Conservation (phyloP, 2,797 vertebrate genomes). For the Lithobates sylvaticus region DNA sequence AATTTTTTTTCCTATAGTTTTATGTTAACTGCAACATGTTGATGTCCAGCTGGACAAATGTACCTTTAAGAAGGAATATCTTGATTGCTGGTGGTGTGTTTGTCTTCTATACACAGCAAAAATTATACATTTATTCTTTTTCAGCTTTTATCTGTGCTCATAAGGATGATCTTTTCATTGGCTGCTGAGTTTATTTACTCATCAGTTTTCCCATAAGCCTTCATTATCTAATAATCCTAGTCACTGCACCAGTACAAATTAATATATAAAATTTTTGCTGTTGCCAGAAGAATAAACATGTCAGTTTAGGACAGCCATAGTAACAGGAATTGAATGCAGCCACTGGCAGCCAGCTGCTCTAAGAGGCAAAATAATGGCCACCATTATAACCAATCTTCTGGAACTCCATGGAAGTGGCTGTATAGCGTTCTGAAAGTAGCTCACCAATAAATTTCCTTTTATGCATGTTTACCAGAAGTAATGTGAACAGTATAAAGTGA, state of each 20-base stretch:
- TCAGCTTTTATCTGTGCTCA: neutral
- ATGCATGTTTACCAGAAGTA: conserved; percentile 32
- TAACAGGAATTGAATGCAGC: conserved; percentile 73
- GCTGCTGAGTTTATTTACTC: conserved; percentile 20
- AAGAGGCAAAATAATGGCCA: conserved; percentile 75
- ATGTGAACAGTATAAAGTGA: conserved; percentile 17
- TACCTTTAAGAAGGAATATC: neutral
- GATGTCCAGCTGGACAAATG: neutral
- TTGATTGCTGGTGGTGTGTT: neutral
- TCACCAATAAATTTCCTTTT: conserved; percentile 52
- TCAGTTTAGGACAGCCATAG: conserved; percentile 70
- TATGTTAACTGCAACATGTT: too few relatives aligned
- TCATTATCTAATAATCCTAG: conserved; percentile 32
- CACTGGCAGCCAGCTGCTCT: conserved; percentile 68
- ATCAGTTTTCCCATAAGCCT: conserved; percentile 32
- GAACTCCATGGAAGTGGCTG: conserved; percentile 74
- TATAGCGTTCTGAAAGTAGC: conserved; percentile 69
- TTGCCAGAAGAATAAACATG: conserved; percentile 18
- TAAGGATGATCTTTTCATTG: neutral
- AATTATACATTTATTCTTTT: neutral
- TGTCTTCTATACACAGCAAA: neutral
- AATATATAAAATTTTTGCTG: conserved; percentile 29
- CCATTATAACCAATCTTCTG: conserved; percentile 72
- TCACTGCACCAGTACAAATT: conserved; percentile 32
- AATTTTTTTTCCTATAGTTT: too few relatives aligned